phyloP scores from a whole-genome alignment of 2,797 vertebrate species.

The Hemibagrus guttatus region DNA sequence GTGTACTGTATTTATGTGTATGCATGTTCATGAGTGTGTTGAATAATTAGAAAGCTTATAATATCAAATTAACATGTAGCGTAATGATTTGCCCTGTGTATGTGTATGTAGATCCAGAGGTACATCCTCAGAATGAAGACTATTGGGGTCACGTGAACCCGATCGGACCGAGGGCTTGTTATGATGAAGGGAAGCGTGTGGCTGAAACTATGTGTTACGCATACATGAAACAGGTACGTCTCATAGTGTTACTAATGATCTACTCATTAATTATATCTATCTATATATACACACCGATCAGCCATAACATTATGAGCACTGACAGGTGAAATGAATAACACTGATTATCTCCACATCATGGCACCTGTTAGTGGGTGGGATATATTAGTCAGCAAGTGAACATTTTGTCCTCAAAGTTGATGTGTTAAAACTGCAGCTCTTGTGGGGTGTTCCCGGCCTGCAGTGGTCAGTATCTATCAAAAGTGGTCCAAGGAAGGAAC shows the following conservation, averaged over 20 bases:
- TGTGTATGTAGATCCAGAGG: constrained; percentile 89
- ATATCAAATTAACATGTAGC: neutral
- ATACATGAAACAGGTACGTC: constrained; percentile 97
- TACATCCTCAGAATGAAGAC: constrained; percentile 96
- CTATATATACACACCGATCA: no score
- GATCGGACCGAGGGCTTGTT: constrained; percentile 95
- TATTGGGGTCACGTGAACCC: constrained; percentile 99
- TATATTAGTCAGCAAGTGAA: no score
- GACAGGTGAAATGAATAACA: no score
- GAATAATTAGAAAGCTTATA: constrained; percentile 19
- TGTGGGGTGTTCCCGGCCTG: no score
- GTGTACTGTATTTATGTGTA: neutral
- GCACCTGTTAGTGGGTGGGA: no score
- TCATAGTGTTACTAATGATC: neutral
- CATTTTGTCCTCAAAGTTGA: no score
- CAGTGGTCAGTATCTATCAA: no score
- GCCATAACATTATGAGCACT: no score
- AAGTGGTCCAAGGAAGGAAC: no score
- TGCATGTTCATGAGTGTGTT: neutral
- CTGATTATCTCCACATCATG: no score
- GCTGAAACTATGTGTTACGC: constrained; percentile 99
- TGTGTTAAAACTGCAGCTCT: no score
- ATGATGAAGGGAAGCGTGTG: constrained; percentile 95
- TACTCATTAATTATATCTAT: neutral
- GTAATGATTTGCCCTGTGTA: constrained; percentile 13